These are phyloP conservation scores for Cercopithecus petaurista DNA, from an alignment of 2,797 vertebrate genomes.

Conservation along the genomic window DNA sequence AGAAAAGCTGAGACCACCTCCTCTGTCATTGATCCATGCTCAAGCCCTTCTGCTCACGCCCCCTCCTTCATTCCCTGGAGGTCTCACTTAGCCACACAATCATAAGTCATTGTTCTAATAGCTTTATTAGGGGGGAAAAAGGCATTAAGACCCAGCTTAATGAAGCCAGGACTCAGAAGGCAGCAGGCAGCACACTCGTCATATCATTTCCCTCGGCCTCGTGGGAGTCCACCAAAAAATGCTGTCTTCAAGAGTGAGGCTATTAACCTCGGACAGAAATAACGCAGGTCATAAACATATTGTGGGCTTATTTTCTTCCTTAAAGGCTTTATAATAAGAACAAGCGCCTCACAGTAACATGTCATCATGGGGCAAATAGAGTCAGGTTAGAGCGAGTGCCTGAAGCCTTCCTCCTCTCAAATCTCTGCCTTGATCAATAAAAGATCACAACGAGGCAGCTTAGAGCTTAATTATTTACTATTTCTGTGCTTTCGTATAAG, in stretches of 20 bases:
- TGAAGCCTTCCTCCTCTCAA: conserved; percentile 64
- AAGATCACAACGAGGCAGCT: conserved; percentile 76
- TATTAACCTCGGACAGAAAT: conserved; percentile 53
- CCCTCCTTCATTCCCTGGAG: conserved; percentile 43
- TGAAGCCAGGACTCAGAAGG: conserved; percentile 59
- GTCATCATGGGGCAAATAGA: conserved; percentile 80
- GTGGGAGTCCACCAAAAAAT: conserved; percentile 62
- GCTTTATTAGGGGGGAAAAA: conserved; percentile 54
- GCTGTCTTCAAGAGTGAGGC: conserved; percentile 4
- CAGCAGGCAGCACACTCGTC: conserved; percentile 35
- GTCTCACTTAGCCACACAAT: conserved; percentile 36
- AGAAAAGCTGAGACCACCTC: not conserved
- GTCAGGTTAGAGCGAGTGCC: conserved; percentile 63
- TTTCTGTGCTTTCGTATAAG: conserved; percentile 75
- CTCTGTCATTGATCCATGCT: conserved; percentile 6
- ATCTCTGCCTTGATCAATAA: conserved; percentile 79
- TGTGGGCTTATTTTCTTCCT: conserved; percentile 61
- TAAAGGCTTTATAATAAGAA: conserved; percentile 82
- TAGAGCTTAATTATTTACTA: conserved; percentile 85
- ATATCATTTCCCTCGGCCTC: conserved; percentile 31
- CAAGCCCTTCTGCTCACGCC: not conserved
- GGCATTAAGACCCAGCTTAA: conserved; percentile 66
- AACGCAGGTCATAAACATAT: conserved; percentile 10
- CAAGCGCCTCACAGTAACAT: conserved; percentile 77
- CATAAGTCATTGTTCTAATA: conserved; percentile 75